phyloP scores from a whole-genome alignment of 2,113 vertebrate genomes.

The Apodemus sylvaticus region DNA sequence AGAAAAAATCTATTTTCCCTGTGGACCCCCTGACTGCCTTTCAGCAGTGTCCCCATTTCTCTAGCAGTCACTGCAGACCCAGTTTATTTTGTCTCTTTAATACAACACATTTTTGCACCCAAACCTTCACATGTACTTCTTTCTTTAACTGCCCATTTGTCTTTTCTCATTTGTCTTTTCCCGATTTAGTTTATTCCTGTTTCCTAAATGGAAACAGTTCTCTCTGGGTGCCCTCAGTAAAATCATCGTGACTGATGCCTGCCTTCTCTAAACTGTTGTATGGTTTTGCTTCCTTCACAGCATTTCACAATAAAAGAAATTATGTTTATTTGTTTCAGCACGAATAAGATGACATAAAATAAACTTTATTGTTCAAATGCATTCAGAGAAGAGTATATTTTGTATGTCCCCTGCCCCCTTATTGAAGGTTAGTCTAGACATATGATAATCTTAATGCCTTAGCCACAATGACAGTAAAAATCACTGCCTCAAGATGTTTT shows the following conservation, averaged over 20 bases:
- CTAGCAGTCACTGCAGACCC: rapidly evolving
- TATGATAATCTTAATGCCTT: too few relatives aligned
- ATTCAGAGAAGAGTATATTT: not conserved
- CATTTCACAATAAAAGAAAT: not conserved
- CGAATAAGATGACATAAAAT: not conserved
- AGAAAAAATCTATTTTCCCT: not conserved
- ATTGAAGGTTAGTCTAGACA: not conserved
- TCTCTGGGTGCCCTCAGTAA: not conserved
- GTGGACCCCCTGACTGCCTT: not conserved
- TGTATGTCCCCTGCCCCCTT: not conserved
- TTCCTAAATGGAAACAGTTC: not conserved
- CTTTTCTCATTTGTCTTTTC: not conserved
- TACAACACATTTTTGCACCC: not conserved
- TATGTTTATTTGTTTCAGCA: not conserved
- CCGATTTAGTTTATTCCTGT: not conserved
- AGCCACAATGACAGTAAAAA: not conserved
- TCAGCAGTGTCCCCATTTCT: not conserved
- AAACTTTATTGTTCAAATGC: not conserved
- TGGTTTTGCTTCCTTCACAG: not conserved
- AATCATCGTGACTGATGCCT: not conserved
- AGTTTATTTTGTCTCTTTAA: not conserved
- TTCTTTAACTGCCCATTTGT: not conserved
- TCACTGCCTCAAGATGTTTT: not conserved
- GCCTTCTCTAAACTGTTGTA: rapidly evolving
- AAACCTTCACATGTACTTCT: too few relatives aligned